phyloP scores from a whole-genome alignment of 2,888 invertebrate genomes.

The Dryocosmus kuriphilus region DNA sequence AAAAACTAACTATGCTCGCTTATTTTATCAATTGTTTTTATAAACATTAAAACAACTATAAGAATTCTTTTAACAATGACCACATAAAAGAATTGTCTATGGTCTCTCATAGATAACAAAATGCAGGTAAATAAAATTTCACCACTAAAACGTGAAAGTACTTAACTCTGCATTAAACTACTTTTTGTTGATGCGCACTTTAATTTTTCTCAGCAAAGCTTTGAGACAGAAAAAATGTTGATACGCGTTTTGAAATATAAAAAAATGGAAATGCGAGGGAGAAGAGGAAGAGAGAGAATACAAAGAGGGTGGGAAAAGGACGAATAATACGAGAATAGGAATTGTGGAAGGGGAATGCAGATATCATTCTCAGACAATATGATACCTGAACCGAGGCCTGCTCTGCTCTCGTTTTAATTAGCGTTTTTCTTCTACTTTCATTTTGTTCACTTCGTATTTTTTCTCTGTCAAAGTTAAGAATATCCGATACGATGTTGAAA shows the following conservation, averaged over 20 bases:
- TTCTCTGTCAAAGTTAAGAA: constrained; percentile 5
- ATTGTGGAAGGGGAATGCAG: constrained; percentile 56
- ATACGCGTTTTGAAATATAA: constrained; percentile 17
- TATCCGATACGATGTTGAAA: neutral
- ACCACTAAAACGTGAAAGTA: no score
- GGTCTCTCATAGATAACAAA: no score
- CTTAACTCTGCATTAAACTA: neutral
- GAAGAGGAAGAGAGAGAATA: constrained; percentile 39
- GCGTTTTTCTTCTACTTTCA: constrained; percentile 70
- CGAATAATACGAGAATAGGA: constrained; percentile 38
- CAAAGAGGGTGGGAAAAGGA: constrained; percentile 40
- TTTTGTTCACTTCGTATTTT: constrained; percentile 58
- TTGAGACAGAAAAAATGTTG: neutral
- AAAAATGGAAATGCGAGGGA: constrained; percentile 23
- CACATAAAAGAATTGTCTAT: no score
- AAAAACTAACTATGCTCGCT: constrained; percentile 11
- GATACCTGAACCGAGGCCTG: constrained; percentile 65
- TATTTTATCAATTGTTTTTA: neutral
- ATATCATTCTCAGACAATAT: constrained; percentile 71
- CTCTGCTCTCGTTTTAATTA: constrained; percentile 71
- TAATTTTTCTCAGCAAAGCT: constrained; percentile 4
- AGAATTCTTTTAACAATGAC: no score
- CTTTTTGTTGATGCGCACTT: constrained; percentile 10
- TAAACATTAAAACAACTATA: no score
- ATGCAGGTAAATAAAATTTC: no score